Evolutionary conservation across 2,113 vertebrate species (phyloP).

Genomic region (Pachyramphus minor): DNA sequence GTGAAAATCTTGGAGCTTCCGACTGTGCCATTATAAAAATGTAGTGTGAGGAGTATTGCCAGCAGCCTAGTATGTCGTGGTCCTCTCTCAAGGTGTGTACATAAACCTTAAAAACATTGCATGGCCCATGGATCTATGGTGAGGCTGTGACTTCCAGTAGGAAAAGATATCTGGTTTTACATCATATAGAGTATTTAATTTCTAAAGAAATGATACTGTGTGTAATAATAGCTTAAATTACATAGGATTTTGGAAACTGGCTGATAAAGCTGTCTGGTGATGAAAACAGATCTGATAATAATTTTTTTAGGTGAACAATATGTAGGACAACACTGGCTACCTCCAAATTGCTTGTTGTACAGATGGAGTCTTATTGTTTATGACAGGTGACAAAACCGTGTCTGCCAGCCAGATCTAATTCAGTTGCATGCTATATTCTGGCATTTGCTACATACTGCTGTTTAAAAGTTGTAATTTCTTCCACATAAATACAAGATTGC

Average conservation of each 20-base stretch:
- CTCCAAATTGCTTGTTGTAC: not conserved
- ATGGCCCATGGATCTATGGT: not conserved
- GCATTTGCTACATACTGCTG: not conserved
- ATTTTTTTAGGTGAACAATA: constrained; percentile 8
- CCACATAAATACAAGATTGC: not conserved
- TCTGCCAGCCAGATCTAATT: not conserved
- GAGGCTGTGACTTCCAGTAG: not conserved
- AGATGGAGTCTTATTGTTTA: not conserved
- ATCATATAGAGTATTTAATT: not conserved
- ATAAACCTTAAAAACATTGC: not conserved
- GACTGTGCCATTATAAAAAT: not conserved
- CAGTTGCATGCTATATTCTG: not conserved
- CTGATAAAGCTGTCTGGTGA: not conserved
- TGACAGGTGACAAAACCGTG: constrained; percentile 1
- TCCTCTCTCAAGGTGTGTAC: not conserved
- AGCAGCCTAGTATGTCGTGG: not conserved
- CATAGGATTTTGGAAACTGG: not conserved
- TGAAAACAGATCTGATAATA: not conserved
- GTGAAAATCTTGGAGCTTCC: not conserved
- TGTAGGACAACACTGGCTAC: not conserved
- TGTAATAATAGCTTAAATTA: constrained; percentile 1
- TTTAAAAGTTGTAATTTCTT: constrained; percentile 9
- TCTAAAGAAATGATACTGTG: not conserved
- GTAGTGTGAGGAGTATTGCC: not conserved
- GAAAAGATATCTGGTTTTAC: not conserved